A percentile compares a stretch with the other conserved stretches of the same genome.
Conservation (phyloP, 2,888 invertebrate species). For the Sylvicola cinctus region DNA sequence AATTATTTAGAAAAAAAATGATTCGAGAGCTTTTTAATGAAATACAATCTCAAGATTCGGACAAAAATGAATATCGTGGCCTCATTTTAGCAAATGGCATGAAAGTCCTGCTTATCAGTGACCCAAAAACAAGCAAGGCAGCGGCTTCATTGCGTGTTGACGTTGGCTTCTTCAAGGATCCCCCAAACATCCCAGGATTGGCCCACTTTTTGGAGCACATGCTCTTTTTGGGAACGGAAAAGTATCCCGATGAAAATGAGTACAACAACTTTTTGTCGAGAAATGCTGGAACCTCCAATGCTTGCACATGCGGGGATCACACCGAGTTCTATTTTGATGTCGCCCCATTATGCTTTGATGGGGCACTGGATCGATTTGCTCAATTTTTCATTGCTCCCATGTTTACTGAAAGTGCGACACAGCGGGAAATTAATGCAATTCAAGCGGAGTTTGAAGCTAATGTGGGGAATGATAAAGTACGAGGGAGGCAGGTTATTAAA, state of each 20-base stretch:
- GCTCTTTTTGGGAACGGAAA: constrained; percentile 90
- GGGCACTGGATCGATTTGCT: constrained; percentile 81
- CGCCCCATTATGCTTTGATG: constrained; percentile 54
- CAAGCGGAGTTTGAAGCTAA: constrained; percentile 95
- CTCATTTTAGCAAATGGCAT: constrained; percentile 66
- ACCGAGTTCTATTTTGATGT: constrained; percentile 92
- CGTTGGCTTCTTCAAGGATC: constrained; percentile 80
- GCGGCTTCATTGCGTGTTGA: constrained; percentile 84
- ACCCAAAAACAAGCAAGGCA: constrained; percentile 76
- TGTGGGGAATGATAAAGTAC: constrained; percentile 68
- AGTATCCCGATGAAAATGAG: constrained; percentile 80
- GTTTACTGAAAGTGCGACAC: constrained; percentile 81
- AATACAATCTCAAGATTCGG: too few species aligned
- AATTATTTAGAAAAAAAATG: too few species aligned
- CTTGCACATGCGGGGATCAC: constrained; percentile 74
- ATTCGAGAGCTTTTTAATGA: too few species aligned
- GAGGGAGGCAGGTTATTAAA: constrained; percentile 75
- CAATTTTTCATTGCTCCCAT: constrained; percentile 90
- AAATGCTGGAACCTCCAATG: constrained; percentile 85
- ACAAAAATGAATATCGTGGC: constrained; percentile 72
- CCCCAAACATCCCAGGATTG: constrained; percentile 69
- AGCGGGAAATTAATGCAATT: constrained; percentile 86
- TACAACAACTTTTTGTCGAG: constrained; percentile 77
- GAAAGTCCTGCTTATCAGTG: constrained; percentile 77
- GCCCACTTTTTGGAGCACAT: constrained; percentile 99